Conservation (phyloP, 2,888 invertebrate species). For the Cantharis rufa region DNA sequence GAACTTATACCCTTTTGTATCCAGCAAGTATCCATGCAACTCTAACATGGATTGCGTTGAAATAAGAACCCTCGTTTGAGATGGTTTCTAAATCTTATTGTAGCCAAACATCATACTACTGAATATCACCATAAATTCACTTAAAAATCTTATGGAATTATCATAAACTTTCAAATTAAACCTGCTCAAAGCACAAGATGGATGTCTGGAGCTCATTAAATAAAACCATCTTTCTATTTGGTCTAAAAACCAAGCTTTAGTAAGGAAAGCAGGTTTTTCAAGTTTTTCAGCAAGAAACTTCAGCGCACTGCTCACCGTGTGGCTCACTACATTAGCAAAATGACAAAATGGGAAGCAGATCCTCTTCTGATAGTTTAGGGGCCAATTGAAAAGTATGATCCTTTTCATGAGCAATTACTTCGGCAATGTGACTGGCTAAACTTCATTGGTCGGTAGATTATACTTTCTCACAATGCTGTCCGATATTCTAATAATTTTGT, state of each 20-base stretch:
- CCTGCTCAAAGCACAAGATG: neutral
- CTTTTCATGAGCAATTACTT: neutral
- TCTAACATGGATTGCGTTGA: slow-evolving; percentile 27
- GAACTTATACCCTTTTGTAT: slow-evolving; percentile 26
- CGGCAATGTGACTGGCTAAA: neutral
- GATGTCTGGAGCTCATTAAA: neutral
- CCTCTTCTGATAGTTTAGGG: neutral
- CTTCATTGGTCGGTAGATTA: neutral
- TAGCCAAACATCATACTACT: neutral
- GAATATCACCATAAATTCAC: neutral
- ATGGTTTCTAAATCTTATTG: too few relatives aligned
- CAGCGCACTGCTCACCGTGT: neutral
- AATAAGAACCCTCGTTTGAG: too few relatives aligned
- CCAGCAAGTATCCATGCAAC: slow-evolving; percentile 28
- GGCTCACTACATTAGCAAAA: too few relatives aligned
- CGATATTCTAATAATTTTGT: neutral
- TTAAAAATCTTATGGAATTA: neutral
- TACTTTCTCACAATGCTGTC: neutral
- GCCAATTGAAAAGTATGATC: neutral
- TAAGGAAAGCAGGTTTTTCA: neutral
- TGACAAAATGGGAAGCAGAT: neutral
- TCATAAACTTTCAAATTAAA: neutral
- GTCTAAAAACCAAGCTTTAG: neutral
- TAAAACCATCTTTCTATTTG: neutral
- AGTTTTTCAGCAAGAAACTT: neutral